Percentiles rank a stretch among this genome's conserved stretches.
Conservation (phyloP, 2,113 vertebrate genomes). For the Anguilla japonica region DNA sequence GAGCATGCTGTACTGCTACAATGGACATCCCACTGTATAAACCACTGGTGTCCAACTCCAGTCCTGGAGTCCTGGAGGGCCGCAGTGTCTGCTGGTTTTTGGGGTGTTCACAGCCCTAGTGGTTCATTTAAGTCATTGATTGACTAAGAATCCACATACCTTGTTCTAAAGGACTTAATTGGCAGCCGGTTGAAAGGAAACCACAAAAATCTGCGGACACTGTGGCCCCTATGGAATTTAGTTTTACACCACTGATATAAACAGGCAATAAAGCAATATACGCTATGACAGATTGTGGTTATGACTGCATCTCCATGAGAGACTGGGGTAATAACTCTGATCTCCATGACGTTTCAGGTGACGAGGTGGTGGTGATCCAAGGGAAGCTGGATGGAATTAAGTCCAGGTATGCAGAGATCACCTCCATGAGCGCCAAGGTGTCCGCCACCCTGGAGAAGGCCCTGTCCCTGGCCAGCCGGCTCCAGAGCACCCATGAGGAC, state of each 20-base stretch:
- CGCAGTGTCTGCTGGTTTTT: too few relatives aligned
- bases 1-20: neutral
- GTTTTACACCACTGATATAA: too few relatives aligned
- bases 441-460: slow-evolving; percentile 83
- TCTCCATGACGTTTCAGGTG: slow-evolving; percentile 67
- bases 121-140: neutral
- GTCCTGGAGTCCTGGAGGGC: too few relatives aligned
- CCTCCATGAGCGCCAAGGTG: slow-evolving; percentile 77
- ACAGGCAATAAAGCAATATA: too few relatives aligned
- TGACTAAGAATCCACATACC: neutral
- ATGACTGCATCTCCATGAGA: too few relatives aligned
- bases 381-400: slow-evolving; percentile 96
- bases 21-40: neutral
- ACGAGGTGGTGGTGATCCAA: slow-evolving; percentile 95
- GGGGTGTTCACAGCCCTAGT: too few relatives aligned
- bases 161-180: too few relatives aligned
- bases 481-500: slow-evolving; percentile 75
- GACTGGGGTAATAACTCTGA: neutral
- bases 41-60: too few relatives aligned
- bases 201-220: too few relatives aligned
- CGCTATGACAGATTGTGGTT: too few relatives aligned
- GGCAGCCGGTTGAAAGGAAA: too few relatives aligned
- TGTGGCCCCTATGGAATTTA: too few relatives aligned
- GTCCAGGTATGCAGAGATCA: slow-evolving; percentile 88
- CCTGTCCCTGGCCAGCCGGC: slow-evolving; percentile 75